Base-by-base conservation (phyloP, 2,113 vertebrate species). In the Tapirus terrestris region DNA sequence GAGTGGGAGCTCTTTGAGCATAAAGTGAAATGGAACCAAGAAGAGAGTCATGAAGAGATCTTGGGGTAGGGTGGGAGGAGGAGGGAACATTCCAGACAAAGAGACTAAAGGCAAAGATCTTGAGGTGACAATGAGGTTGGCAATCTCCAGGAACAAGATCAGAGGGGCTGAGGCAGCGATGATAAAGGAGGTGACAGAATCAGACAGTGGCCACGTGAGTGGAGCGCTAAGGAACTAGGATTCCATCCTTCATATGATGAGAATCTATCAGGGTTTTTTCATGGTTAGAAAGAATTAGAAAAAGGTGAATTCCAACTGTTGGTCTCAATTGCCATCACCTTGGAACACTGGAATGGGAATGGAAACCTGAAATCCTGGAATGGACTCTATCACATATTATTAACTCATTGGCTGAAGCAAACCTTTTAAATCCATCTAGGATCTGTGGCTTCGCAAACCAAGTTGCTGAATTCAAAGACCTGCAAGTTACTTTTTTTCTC, bases 331-430 rank as follows among this genome's bases (percentile, higher is more conserved):
- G 53, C 53, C 25, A 18, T 84, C 61, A n/a, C 56, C 65, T 17
- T 7, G 43, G 20, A n/a, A 31, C 12, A 14, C 72, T 4, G 9
- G 61, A 48, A 1, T 13, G 23, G 45, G 29, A 39, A 65, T 1
- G 18, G 51, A 33, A 36, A 8, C 27, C 53, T 23, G 85, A 61
- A 21, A 43, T 18, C 29, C 48, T 17, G 9, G n/a, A 18, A 56
- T 2, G 12, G 45, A 23, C 45, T 80, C 21, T 43, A 1, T 10
- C 10, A 31, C 1, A 0, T 16, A 21, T 16, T 12, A 1, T 16
- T 12, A 1, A 3, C 6, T 56, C 43, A 8, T 6, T 17, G 23
- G 48, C 45, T 0, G 21, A 53, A 2, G n/a, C 25, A 82, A 87
- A 63, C 12, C 1, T 0, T 23, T 61, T 23, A 58, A 29, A 45